phyloP scores from a whole-genome alignment of 2,113 vertebrate genomes.

The Scopus umbretta region DNA sequence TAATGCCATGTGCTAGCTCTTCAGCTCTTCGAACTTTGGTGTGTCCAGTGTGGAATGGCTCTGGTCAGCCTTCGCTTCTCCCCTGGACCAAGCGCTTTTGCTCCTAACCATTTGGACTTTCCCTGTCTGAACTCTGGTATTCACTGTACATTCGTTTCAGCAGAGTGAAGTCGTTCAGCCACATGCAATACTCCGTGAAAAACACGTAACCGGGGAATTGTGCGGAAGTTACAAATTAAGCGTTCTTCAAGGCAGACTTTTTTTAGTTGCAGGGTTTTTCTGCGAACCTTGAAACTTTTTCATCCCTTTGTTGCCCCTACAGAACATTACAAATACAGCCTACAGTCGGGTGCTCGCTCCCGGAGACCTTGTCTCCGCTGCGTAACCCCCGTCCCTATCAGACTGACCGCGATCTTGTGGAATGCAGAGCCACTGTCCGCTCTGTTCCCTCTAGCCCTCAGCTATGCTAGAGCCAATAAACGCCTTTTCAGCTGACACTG shows the following conservation, averaged over 20 bases:
- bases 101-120: background rate
- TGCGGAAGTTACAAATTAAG: background rate
- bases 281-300: background rate
- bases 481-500: conserved; percentile 15
- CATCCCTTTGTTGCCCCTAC: background rate
- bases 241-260: background rate
- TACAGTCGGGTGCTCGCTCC: background rate
- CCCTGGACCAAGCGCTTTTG: background rate
- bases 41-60: background rate
- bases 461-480: conserved; percentile 24
- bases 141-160: background rate
- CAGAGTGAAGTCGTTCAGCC: background rate
- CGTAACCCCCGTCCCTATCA: background rate
- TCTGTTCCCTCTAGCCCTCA: conserved; percentile 24
- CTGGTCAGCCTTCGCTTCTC: background rate
- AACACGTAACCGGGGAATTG: background rate
- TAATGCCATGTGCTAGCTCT: background rate
- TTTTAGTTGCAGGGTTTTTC: background rate
- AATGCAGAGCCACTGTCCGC: background rate
- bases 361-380: background rate
- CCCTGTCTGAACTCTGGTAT: background rate
- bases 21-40: background rate
- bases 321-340: background rate
- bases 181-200: background rate
- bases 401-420: background rate